Conservation (phyloP, 2,113 vertebrate genomes). For the Pycnonotus jocosus region DNA sequence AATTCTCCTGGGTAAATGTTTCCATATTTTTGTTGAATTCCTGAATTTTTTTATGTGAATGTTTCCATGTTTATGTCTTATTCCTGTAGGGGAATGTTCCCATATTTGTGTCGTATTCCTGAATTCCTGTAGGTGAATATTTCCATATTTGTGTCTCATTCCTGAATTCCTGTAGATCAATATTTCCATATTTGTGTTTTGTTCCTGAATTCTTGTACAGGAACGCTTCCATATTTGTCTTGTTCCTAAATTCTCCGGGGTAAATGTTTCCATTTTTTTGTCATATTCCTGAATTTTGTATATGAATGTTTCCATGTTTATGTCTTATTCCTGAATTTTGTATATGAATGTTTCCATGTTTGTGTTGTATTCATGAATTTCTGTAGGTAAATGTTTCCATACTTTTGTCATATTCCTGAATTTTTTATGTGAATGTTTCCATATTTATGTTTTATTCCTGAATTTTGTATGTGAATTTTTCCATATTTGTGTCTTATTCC, state of each 20-base stretch:
- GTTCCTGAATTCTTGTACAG: too few relatives aligned
- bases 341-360: not conserved
- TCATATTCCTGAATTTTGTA: too few relatives aligned
- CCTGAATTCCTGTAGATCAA: not conserved
- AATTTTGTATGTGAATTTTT: rapidly evolving
- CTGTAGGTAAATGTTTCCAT: rapidly evolving
- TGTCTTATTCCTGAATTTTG: too few relatives aligned
- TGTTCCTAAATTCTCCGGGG: not conserved
- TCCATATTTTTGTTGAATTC: not conserved
- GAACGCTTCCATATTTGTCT: too few relatives aligned
- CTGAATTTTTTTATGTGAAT: not conserved
- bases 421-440: rapidly evolving
- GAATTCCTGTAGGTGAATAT: not conserved
- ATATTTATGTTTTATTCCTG: rapidly evolving
- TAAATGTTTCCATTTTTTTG: too few relatives aligned
- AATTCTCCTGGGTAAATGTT: not conserved
- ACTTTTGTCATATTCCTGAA: not conserved
- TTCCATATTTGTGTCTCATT: not conserved
- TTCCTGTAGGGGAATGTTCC: too few relatives aligned
- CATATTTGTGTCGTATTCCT: too few relatives aligned
- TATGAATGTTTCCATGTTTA: too few relatives aligned
- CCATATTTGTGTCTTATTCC: rapidly evolving
- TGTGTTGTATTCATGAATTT: not conserved
- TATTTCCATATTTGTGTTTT: not conserved
- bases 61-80: not conserved